phyloP scores from a whole-genome alignment of 2,888 invertebrate genomes.

The Cotesia congregata region DNA sequence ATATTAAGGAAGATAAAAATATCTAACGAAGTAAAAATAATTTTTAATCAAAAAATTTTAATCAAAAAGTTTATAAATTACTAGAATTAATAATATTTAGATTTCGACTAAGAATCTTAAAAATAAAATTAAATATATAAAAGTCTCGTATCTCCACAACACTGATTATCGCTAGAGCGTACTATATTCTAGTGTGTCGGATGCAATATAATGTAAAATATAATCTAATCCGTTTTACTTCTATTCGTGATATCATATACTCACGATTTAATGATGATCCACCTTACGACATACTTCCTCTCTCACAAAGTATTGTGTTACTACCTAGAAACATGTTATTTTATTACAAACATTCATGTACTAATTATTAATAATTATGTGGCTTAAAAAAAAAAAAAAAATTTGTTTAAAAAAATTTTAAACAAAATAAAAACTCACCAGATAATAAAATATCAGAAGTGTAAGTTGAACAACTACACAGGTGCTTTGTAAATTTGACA shows the following conservation, averaged over 20 bases:
- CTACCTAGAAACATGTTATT: background rate
- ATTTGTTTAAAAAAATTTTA: too few species aligned
- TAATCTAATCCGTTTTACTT: background rate
- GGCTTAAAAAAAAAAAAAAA: background rate
- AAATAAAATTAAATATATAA: too few species aligned
- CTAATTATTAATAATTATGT: too few species aligned
- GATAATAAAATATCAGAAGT: background rate
- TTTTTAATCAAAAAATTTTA: too few species aligned
- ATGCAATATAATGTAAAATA: background rate
- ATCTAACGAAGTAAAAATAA: too few species aligned
- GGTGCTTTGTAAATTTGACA: background rate
- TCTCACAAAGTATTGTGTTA: background rate
- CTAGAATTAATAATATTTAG: too few species aligned
- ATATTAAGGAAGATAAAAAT: too few species aligned
- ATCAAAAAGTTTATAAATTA: too few species aligned
- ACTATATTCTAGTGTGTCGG: background rate
- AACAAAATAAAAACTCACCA: background rate
- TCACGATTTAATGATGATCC: conserved; percentile 1
- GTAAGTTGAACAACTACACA: background rate
- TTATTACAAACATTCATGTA: background rate
- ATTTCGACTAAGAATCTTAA: too few species aligned
- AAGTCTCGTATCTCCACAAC: background rate
- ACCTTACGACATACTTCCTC: background rate
- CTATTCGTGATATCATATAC: background rate
- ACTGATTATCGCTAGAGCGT: background rate